Evolutionary conservation across 1,140 invertebrate genomes (phyloP), one percentile per base, ranked within the genome.

Genomic region (Saccostrea glomerata): DNA sequence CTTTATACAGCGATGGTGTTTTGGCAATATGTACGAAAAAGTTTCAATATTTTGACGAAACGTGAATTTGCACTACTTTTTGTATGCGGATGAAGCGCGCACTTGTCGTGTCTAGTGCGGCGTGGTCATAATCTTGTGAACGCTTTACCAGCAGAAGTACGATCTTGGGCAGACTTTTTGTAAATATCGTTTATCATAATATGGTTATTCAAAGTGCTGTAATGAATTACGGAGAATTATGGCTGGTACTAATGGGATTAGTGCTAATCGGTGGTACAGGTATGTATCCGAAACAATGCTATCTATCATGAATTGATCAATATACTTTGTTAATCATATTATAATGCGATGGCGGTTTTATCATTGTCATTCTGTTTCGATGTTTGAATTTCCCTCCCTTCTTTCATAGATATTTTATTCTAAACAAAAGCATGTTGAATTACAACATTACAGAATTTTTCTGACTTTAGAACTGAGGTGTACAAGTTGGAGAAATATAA

Each of bases 141-240:
- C 70, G 70, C 70, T 73, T 73, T 23, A 73, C 70, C 36, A 73
- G 70, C 70, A 73, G 70, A 73, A 73, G 70, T 73, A 23, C 70
- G 30, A 73, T 73, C 70, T 73, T 15, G 23, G 70, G n/a, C 7
- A 73, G 70, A 30, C 25, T 73, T 30, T 60, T 73, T 73, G 70
- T 73, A 73, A 73, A 30, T 73, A 73, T 73, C 70, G 9, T 73
- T 30, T 73, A 30, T 73, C 70, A 25, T 13, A 15, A 25, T 73
- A 73, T 73, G 70, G 25, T 73, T 73, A 73, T 73, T 73, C 70
- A 23, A 30, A 73, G 70, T 73, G 70, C 70, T 73, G 70, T 73
- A 73, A 73, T 73, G 70, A 73, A 73, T 73, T 30, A 73, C 70
- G 70, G 23, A 13, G 23, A 23, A 73, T 73, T 73, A 73, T 73